Base-by-base conservation (phyloP, 2,888 invertebrate species). In the Ichneumoninae sp. region DNA sequence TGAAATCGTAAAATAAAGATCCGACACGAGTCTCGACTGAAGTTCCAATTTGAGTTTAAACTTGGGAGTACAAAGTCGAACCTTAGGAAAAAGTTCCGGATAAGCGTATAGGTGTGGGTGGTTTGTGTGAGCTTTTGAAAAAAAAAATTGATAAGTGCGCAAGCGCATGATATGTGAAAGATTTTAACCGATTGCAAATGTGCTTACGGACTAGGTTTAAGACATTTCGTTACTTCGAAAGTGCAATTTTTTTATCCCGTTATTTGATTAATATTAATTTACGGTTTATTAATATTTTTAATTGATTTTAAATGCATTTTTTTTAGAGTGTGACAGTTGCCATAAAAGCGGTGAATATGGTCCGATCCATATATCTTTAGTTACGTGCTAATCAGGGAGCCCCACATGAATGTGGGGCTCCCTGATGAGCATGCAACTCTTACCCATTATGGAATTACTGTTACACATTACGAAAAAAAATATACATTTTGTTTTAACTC, bases 141-240 rank as follows among this genome's bases (percentile, higher is more conserved):
- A 60, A 30, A 30, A 33, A 50, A 57, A 60, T 60, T 10, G 60
- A 60, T 60, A 30, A 22, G 60, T 52, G 52, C n/a, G n/a, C 5
- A 16, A 22, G 60, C n/a, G 52, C n/a, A 19, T 5, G 52, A n/a
- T 16, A 16, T 30, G 60, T 54, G 60, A 60, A 30, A 26, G 16
- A 60, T 54, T 54, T 54, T 10, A 54, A 54, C 22, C 7, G 10
- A 7, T 22, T 19, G 10, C 7, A 10, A 19, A n/a, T 22, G 22
- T 54, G 54, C 19, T 54, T 7, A 54, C 22, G 19, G 19, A 19
- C 2, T 19, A n/a, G 3, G 22, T 54, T 30, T 30, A 30, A 30
- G 30, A 30, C 30, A 30, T 30, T 16, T 30, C 30, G 52, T 36
- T 50, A 30, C 33, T 72, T 5, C n/a, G 30, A 62, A 26, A 62